Conservation (phyloP, 2,113 vertebrate genomes). For the Cairina moschata region DNA sequence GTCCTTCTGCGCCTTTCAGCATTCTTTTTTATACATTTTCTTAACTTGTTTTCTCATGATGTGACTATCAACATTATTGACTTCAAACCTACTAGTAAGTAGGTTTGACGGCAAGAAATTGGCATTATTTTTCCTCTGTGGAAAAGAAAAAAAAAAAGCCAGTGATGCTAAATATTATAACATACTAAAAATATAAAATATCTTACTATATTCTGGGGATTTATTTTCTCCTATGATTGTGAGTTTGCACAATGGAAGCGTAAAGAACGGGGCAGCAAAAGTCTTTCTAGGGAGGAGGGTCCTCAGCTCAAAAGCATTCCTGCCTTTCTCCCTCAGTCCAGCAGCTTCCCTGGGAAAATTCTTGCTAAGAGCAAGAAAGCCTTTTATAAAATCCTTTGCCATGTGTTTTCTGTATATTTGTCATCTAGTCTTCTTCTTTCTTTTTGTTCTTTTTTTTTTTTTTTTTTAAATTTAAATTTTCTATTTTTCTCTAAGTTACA, state of each 20-base stretch:
- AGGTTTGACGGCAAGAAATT: not conserved
- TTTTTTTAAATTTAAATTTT: too few relatives aligned
- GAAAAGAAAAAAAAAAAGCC: not conserved
- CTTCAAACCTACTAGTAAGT: not conserved
- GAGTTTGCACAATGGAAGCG: not conserved
- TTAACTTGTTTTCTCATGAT: not conserved
- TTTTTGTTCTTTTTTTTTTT: too few relatives aligned
- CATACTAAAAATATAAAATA: too few relatives aligned
- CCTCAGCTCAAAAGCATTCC: not conserved
- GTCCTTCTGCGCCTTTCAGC: not conserved
- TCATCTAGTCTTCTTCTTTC: not conserved
- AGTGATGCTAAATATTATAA: not conserved
- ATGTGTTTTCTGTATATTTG: slow-evolving; percentile 37
- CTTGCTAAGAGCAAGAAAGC: not conserved
- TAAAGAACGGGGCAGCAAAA: not conserved
- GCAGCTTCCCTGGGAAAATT: not conserved
- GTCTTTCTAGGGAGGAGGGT: not conserved
- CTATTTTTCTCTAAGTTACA: not conserved
- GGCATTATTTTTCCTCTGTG: not conserved
- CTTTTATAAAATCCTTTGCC: slow-evolving; percentile 26
- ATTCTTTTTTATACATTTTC: not conserved
- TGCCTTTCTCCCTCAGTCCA: not conserved
- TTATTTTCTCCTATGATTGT: not conserved
- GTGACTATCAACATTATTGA: not conserved
- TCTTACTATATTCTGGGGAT: not conserved